Evolutionary conservation across 2,888 invertebrate species (phyloP).

Genomic region (Salpingus planirostris): DNA sequence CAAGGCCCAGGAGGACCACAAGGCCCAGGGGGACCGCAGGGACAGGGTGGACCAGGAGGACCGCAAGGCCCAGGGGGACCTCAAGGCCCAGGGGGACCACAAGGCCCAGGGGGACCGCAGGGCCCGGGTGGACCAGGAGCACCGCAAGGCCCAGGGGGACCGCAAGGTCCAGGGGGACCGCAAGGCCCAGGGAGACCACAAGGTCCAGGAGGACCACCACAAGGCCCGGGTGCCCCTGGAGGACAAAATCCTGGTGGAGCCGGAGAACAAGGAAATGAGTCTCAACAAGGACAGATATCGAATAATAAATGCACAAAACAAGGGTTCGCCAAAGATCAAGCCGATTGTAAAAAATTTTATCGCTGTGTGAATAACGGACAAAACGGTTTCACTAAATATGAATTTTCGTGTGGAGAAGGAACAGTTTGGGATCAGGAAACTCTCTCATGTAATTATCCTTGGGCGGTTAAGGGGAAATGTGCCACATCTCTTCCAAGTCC

Average conservation of each 20-base stretch:
- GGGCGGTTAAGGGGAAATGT: slow-evolving; percentile 42
- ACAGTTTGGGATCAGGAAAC: slow-evolving; percentile 67
- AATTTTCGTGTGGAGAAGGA: slow-evolving; percentile 64
- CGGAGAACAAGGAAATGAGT: too few species aligned
- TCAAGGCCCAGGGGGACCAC: slow-evolving; percentile 10
- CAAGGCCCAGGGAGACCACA: slow-evolving; percentile 3
- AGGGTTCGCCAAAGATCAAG: slow-evolving; percentile 61
- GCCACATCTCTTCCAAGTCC: slow-evolving; percentile 4
- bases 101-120: slow-evolving; percentile 10
- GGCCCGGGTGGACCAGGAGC: slow-evolving; percentile 13
- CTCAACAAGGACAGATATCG: slow-evolving; percentile 10
- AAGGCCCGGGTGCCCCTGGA: too few species aligned
- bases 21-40: slow-evolving; percentile 3
- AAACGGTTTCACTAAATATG: slow-evolving; percentile 54
- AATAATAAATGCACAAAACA: slow-evolving; percentile 47
- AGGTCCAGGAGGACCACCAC: too few species aligned
- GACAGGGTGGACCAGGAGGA: slow-evolving; percentile 6
- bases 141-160: slow-evolving; percentile 14
- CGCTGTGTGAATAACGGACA: slow-evolving; percentile 60
- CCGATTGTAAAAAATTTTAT: slow-evolving; percentile 66
- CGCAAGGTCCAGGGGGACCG: slow-evolving; percentile 10
- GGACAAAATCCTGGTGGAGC: slow-evolving; percentile 8
- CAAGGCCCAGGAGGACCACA: slow-evolving; percentile 7
- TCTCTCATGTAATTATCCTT: slow-evolving; percentile 63
- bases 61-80: slow-evolving; percentile 8